These are phyloP conservation scores for Neopelma chrysocephalum DNA, from an alignment of 2,797 vertebrate species.

Conservation along the genomic window DNA sequence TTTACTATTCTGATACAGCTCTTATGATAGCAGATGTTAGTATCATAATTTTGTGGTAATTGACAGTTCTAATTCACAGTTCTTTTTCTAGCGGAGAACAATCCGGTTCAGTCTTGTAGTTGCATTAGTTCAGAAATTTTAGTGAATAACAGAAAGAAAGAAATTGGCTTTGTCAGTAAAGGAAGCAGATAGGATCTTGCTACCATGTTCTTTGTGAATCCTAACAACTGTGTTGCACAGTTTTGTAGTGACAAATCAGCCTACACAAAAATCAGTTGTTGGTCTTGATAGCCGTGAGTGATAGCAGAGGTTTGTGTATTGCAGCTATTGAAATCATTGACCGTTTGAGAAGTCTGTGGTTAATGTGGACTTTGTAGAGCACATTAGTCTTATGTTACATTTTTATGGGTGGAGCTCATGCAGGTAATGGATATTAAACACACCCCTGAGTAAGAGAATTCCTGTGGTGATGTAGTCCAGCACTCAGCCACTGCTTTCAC, in stretches of 20 bases:
- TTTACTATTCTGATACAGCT: background rate
- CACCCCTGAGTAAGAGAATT: background rate
- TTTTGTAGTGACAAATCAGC: background rate
- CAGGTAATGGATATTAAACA: background rate
- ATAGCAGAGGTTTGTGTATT: background rate
- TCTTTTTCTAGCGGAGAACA: background rate
- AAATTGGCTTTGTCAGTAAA: background rate
- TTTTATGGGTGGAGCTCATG: background rate
- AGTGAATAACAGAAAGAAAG: background rate
- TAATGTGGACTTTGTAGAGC: background rate
- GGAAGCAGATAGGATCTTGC: background rate
- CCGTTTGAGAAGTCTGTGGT: background rate
- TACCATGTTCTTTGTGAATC: background rate
- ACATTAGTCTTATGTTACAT: rapidly evolving
- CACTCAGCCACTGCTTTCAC: background rate
- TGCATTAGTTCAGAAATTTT: background rate
- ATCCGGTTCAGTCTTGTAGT: background rate
- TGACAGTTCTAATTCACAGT: background rate
- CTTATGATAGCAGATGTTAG: background rate
- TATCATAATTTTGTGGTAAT: background rate
- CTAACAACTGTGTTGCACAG: background rate
- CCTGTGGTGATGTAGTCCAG: background rate
- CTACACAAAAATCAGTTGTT: background rate
- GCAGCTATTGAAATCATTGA: background rate
- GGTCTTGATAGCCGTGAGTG: background rate